These are phyloP conservation scores for Lepetodrilus schrolli DNA, from an alignment of 2,888 invertebrate species.

Conservation along the genomic window DNA sequence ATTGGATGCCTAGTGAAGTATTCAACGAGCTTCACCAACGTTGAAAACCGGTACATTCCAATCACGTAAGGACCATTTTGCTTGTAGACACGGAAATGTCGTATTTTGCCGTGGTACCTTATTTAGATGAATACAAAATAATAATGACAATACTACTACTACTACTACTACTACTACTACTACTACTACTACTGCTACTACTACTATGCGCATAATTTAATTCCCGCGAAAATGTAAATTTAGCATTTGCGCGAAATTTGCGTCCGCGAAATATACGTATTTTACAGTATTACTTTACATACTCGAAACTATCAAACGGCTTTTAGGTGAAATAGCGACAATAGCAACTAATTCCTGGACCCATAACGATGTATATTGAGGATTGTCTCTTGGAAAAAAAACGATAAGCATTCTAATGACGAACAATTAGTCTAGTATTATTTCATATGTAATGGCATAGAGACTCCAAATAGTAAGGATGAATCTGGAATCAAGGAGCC, in stretches of 20 bases:
- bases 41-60: slow-evolving; percentile 94
- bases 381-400: background rate
- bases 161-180: too few species aligned
- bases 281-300: background rate
- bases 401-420: background rate
- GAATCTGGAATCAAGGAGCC: background rate
- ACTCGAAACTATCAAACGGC: background rate
- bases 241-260: background rate
- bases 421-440: too few species aligned
- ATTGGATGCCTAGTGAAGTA: slow-evolving; percentile 93
- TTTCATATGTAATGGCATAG: too few species aligned
- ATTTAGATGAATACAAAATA: too few species aligned
- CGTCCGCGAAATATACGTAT: too few species aligned
- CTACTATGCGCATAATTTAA: background rate
- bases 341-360: background rate
- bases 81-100: slow-evolving; percentile 94
- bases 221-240: background rate
- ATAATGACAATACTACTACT: too few species aligned
- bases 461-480: too few species aligned
- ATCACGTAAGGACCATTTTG: slow-evolving; percentile 93
- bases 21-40: slow-evolving; percentile 90
- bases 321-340: background rate
- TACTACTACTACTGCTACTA: too few species aligned
- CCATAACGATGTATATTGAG: background rate
- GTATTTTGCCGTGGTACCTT: slow-evolving; percentile 92